These are phyloP conservation scores for Lasiurus cinereus DNA, from an alignment of 2,113 vertebrate genomes.

Conservation along the genomic window DNA sequence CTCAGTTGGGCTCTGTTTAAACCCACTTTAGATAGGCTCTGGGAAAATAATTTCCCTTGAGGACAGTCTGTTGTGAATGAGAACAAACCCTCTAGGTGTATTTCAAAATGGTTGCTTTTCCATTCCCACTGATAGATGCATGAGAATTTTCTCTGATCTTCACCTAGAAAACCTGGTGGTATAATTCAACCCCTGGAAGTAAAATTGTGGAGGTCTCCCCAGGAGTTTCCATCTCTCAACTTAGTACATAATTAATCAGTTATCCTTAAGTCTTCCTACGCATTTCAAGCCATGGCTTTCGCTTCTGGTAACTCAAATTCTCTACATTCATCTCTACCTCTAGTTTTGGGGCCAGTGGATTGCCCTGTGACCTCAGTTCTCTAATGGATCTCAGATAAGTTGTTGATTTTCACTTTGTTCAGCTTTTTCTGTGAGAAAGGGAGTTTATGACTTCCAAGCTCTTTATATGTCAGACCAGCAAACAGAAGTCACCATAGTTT, in stretches of 20 bases:
- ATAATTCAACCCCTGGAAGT: slow-evolving; percentile 8
- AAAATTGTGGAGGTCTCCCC: not conserved
- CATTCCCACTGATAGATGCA: not conserved
- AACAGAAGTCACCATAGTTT: slow-evolving; percentile 19
- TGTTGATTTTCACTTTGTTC: slow-evolving; percentile 35
- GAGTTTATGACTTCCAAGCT: not conserved
- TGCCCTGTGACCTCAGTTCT: not conserved
- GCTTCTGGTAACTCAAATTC: not conserved
- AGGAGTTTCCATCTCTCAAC: slow-evolving; percentile 13
- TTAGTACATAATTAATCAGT: slow-evolving; percentile 6
- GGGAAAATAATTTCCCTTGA: slow-evolving; percentile 13
- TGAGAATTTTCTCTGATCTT: slow-evolving; percentile 27
- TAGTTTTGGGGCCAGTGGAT: not conserved
- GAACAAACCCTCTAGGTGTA: not conserved
- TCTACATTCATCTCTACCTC: not conserved
- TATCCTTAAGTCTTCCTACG: not conserved
- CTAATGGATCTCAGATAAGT: not conserved
- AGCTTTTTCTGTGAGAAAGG: not conserved
- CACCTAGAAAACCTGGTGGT: not conserved
- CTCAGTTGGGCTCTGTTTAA: not conserved
- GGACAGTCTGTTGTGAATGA: not conserved
- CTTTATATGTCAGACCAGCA: not conserved
- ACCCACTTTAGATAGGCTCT: not conserved
- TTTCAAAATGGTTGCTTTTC: slow-evolving; percentile 33
- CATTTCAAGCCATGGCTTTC: not conserved